Conservation (phyloP, 2,113 vertebrate genomes). For the Lophura nycthemera region DNA sequence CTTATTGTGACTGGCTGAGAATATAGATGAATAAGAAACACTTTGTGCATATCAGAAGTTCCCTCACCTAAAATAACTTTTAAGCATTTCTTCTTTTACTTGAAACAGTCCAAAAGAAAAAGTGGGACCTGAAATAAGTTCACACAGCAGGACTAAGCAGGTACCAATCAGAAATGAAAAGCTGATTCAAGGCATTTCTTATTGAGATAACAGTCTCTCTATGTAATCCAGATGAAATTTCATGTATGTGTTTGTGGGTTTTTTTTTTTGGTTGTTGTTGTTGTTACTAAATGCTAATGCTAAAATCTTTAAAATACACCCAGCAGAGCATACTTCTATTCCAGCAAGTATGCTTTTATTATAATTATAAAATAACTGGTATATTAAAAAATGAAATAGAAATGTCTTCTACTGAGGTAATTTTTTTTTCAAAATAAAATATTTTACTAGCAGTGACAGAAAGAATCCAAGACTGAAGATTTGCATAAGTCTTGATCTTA, state of each 20-base stretch:
- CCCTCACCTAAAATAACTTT: neutral
- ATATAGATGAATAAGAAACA: neutral
- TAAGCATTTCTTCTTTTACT: neutral
- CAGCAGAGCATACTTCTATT: neutral
- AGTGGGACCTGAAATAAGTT: neutral
- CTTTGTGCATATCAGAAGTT: neutral
- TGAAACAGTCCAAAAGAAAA: neutral
- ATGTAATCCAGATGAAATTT: neutral
- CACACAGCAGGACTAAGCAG: neutral
- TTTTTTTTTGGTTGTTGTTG: neutral
- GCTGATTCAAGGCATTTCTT: neutral
- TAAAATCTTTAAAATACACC: neutral
- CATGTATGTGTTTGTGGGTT: neutral
- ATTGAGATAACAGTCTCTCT: neutral
- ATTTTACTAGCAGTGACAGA: neutral
- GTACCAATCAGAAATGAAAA: neutral
- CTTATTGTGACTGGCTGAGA: neutral
- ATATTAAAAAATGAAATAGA: slow-evolving; percentile 9
- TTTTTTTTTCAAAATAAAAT: neutral
- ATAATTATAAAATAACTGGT: neutral
- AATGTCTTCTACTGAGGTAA: neutral
- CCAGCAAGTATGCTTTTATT: neutral
- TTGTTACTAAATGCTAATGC: neutral
- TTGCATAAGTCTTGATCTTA: slow-evolving; percentile 24
- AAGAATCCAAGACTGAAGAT: neutral